Evolutionary conservation across 2,797 vertebrate species (phyloP).

Genomic region (Tangara arthus): DNA sequence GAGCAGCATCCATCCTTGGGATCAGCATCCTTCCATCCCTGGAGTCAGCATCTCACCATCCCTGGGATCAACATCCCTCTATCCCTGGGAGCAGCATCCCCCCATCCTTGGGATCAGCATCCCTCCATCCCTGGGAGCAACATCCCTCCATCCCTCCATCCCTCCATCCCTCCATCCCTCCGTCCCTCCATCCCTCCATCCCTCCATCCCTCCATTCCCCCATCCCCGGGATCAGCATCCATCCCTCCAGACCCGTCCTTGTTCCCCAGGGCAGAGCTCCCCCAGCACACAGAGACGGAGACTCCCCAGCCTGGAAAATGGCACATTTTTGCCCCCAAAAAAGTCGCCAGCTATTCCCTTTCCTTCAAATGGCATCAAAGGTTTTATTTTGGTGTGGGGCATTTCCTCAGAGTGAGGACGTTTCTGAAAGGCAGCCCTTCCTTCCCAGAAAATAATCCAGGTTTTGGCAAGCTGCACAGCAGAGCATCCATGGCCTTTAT

Average conservation of each 20-base stretch:
- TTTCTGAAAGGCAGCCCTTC: background rate
- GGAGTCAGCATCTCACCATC: too few relatives aligned
- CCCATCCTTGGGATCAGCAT: too few relatives aligned
- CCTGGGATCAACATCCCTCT: background rate
- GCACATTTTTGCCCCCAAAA: accelerated
- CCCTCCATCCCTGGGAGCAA: too few relatives aligned
- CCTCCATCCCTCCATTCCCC: too few relatives aligned
- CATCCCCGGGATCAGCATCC: background rate
- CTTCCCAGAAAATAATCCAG: background rate
- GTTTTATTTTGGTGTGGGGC: background rate
- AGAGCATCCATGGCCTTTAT: background rate
- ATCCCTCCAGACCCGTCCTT: background rate
- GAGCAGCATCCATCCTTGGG: background rate
- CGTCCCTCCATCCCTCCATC: background rate
- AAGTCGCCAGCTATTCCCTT: background rate
- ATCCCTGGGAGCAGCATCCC: background rate
- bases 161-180: background rate
- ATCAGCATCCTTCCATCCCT: background rate
- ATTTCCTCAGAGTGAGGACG: background rate
- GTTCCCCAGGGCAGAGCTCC: background rate
- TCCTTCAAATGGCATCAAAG: background rate
- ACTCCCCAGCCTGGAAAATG: background rate
- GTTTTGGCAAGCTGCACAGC: background rate
- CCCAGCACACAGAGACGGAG: background rate
- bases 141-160: background rate